Evolutionary conservation across 2,113 vertebrate species (phyloP).

Genomic region (Pollimyrus isidori): DNA sequence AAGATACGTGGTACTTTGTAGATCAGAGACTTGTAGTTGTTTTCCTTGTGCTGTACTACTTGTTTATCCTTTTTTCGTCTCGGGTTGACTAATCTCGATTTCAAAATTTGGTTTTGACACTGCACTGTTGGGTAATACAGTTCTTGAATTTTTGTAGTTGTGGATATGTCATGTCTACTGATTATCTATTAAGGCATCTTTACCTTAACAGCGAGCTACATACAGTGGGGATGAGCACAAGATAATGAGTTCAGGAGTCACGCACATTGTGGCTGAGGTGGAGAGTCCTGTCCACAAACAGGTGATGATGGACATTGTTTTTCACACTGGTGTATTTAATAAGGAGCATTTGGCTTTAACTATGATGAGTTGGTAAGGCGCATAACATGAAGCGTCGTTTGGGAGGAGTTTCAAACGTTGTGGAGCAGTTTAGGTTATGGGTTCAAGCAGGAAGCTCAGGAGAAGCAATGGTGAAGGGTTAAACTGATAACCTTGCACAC

Average conservation of each 20-base stretch:
- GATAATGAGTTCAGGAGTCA: slow-evolving; percentile 54
- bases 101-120: neutral
- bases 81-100: neutral
- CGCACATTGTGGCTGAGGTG: slow-evolving; percentile 59
- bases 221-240: slow-evolving; percentile 66
- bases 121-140: neutral
- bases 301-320: slow-evolving; percentile 28
- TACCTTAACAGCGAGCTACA: slow-evolving; percentile 52
- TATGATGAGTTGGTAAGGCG: neutral
- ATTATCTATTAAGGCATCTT: neutral
- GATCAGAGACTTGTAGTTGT: neutral
- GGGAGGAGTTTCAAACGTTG: neutral
- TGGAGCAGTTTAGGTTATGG: neutral
- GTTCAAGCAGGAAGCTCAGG: no score
- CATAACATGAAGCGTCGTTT: neutral
- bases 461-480: neutral
- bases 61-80: neutral
- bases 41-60: neutral
- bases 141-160: neutral
- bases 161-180: neutral
- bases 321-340: neutral
- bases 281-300: slow-evolving; percentile 47
- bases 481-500: neutral
- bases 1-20: neutral
- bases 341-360: neutral